Base-by-base conservation (phyloP, 1,140 invertebrate genomes). In the Diachasma alloeum region DNA sequence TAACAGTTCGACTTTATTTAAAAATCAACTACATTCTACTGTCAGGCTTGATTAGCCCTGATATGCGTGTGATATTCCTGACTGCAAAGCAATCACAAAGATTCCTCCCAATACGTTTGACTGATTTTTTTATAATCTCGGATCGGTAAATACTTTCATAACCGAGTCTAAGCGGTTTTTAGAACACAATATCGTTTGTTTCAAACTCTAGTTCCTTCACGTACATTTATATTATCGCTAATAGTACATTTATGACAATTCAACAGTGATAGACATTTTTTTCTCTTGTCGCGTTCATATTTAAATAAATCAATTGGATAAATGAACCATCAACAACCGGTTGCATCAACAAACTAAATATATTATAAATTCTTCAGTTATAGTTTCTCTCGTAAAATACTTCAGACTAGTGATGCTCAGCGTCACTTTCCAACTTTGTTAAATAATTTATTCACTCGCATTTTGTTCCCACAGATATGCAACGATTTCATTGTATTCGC, bases 61-160 rank as follows among this genome's bases (percentile, higher is more conserved):
- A 88, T 89, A 89, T 88, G 87, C 75, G 81, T 79, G 81, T 82
- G 81, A 86, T 85, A 87, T 88, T 89, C 87, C 84, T 86, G 86
- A 85, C 82, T 83, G 87, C 83, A 76, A 71, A 82, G 83, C 82
- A 82, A 87, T 87, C 84, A 87, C 84, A 85, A 78, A 75, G 76
- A 77, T 78, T 80, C 63, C 66, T 76, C 46, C 67, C 81, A 82
- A 83, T 83, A 84, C 81, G 74, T 80, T 42, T 15, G 11, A 39
- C 46, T 72, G 31, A 31, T 69, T 42, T 11, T 24, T 46, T 71
- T 46, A 11, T n/a, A 26, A 17, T 71, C 22, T 24, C 22, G 24
- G 17, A 19, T 48, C 42, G 8, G 24, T 48, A 9, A 24, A 71
- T 31, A 71, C 24, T 26, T 71, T 44, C 42, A 71, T 71, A 44